Base-by-base conservation (phyloP, 2,797 vertebrate species). In the Hemibagrus guttatus region DNA sequence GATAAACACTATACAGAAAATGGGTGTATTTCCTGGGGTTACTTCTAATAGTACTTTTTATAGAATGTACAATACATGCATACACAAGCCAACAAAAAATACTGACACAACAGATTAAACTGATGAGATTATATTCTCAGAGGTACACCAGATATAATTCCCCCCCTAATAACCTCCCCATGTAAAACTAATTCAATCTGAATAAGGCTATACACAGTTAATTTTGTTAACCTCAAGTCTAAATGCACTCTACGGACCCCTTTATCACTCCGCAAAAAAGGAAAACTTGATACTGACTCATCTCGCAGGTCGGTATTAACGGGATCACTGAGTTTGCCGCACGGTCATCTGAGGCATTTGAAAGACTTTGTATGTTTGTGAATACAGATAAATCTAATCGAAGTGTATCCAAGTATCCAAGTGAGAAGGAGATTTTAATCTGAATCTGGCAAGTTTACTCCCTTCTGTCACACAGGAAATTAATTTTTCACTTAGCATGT, bases 131-230 rank as follows among this genome's bases (percentile, higher is more conserved):
- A n/a, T 26, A n/a, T 63, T 63, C 59, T 11, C 3, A 63, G 7
- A n/a, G 59, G 26, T 64, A 14, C 26, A 28, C 63, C 63, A 64
- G 26, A 13, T 64, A 63, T 63, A 64, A 28, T 5, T 64, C 19
- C 28, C 4, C 4, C 17, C 7, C 46, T 49, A 49, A 9, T 49
- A 49, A 26, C 19, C 71, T 31, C 14, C 11, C 64, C 12, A 7
- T 35, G 12, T 31, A 31, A 31, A 31, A 17, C 13, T 68, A 68
- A 31, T 68, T 92, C 92, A 95, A 94, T 94, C 94, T 91, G 90
- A 93, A 91, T 93, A 92, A 90, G 91, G 93, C 91, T 94, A 90
- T 90, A 92, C 92, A 93, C 93, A 94, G 94, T 93, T 93, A 93
- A 91, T 88, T 35, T 91, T 91, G 89, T 94, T 93, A 94, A 92